phyloP scores from a whole-genome alignment of 2,113 vertebrate genomes.

The Spea multiplicata region DNA sequence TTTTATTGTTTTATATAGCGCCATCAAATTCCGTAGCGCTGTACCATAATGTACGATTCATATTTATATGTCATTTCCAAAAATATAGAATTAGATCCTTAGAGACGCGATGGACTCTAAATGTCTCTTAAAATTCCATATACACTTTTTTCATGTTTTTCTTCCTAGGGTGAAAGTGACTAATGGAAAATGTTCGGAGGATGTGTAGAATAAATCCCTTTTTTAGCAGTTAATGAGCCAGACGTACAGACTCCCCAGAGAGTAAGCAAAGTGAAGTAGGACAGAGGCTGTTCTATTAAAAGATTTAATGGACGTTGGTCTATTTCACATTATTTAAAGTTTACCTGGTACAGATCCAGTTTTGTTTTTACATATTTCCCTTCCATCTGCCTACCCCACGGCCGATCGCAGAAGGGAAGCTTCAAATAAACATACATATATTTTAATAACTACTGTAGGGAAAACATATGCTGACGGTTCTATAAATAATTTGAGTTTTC shows the following conservation, averaged over 20 bases:
- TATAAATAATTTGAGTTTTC: neutral
- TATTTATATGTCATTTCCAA: too few species aligned
- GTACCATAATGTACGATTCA: too few species aligned
- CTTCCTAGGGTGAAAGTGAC: neutral
- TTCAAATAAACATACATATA: slow-evolving; percentile 13
- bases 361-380: neutral
- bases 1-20: too few species aligned
- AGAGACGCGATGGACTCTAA: too few species aligned
- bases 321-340: slow-evolving; percentile 15
- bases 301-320: slow-evolving; percentile 8
- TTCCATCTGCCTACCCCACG: neutral
- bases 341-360: neutral
- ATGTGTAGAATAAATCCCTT: neutral
- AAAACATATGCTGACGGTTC: neutral
- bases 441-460: neutral
- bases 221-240: neutral
- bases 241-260: slow-evolving; percentile 27
- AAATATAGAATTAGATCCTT: too few species aligned
- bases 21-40: too few species aligned
- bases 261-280: slow-evolving; percentile 26
- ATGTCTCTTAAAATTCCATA: too few species aligned
- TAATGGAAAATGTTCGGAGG: neutral
- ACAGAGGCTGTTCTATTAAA: slow-evolving; percentile 22
- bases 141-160: too few species aligned
- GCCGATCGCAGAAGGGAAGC: slow-evolving; percentile 2